Base-by-base conservation (phyloP, 2,888 invertebrate species). In the Eupithecia vulgata region DNA sequence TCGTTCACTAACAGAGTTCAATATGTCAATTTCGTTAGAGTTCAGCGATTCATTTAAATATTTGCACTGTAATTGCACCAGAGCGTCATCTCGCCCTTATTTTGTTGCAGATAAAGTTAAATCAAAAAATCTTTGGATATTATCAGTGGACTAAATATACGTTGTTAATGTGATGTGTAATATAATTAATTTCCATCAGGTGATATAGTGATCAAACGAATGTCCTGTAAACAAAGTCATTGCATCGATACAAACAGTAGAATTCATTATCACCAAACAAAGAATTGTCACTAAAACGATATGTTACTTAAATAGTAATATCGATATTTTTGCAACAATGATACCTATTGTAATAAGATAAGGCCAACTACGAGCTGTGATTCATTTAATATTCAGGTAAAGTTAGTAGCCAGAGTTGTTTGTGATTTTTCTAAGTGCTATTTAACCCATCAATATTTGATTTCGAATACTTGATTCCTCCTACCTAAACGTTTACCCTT, bases 11-110 rank as follows among this genome's bases (percentile, higher is more conserved):
- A 52, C 37, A 65, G 35, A 61, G 30, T 25, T 70, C 66, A 70
- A 71, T 72, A 76, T 75, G 61, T 65, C 65, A 72, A 67, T 71
- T 72, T 73, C 12, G 73, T 72, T 76, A 45, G 68, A 73, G 34
- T 64, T 59, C 71, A 59, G 74, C 73, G 72, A 65, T 75, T 67
- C 71, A 78, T 76, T 76, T 75, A 73, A 72, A 70, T 73, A 68
- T 74, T 72, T 73, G 74, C 67, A 72, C 35, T 70, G 37, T 74
- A 52, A 52, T 21, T 52, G 48, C 48, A 70, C 73, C 71, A 74
- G 72, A 25, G 21, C 25, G 25, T 57, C 12, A 25, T 67, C 59
- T 59, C 57, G 13, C n/a, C 34, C 6, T 57, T 66, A 70, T 70
- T 40, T 52, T 21, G 15, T 17, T 10, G 17, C 12, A 2, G 6